A percentile compares a stretch with the other conserved stretches of the same genome.
phyloP scores from a whole-genome alignment of 2,797 vertebrate genomes.

The Stomatorhinus walkeri region DNA sequence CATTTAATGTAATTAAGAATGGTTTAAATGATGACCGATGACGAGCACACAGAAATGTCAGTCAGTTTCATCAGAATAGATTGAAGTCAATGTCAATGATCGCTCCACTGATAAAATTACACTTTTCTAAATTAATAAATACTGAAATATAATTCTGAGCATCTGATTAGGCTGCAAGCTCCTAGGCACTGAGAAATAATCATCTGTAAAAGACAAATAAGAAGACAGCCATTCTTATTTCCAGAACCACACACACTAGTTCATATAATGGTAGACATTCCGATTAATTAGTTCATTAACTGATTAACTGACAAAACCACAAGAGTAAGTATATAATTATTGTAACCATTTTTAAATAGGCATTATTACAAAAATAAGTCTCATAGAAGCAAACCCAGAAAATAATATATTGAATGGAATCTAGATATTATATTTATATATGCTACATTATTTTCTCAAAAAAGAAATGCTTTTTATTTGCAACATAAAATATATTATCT shows the following conservation, averaged over 20 bases:
- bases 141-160: constrained; percentile 76
- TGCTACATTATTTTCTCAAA: neutral
- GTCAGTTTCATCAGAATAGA: constrained; percentile 80
- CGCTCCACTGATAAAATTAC: constrained; percentile 70
- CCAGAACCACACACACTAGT: neutral
- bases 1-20: constrained; percentile 97
- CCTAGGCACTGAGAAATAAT: constrained; percentile 54
- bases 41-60: constrained; percentile 84
- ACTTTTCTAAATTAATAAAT: constrained; percentile 86
- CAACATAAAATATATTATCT: neutral
- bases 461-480: neutral
- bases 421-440: neutral
- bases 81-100: constrained; percentile 71
- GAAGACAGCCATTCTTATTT: constrained; percentile 36
- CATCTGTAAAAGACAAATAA: constrained; percentile 43
- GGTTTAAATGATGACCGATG: constrained; percentile 96
- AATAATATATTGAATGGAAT: neutral
- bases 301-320: neutral
- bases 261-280: neutral
- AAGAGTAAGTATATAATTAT: constrained; percentile 5
- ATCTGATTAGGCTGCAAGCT: constrained; percentile 74
- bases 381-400: neutral
- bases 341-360: neutral
- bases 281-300: neutral
- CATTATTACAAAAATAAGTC: neutral